Base-by-base conservation (phyloP, 2,888 invertebrate species). In the Eristalis tenax region DNA sequence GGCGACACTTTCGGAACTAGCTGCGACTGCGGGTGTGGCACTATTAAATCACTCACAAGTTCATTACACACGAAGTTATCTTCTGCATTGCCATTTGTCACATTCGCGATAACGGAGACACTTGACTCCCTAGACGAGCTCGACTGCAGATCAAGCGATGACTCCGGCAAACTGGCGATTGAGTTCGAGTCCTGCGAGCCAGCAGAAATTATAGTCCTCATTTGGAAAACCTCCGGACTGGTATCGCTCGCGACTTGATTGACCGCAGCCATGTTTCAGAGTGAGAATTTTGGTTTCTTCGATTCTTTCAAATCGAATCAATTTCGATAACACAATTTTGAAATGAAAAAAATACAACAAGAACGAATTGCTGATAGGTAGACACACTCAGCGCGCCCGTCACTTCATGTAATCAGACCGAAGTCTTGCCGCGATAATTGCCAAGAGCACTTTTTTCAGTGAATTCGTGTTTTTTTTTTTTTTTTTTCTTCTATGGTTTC, bases 211-310 rank as follows among this genome's bases (percentile, higher is more conserved):
- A 50, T 18, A 18, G 50, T 50, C 50, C 18, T 77, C 63, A 22
- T 50, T 59, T 81, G 63, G 43, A 81, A 74, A 50, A 65, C 11
- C 32, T 85, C 64, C 50, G 22, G 0, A 68, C n/a, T 69, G 59
- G 22, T 4, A 8, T 82, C 78, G 18, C 61, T 78, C n/a, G 38
- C 65, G 74, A 78, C 86, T 86, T 83, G 86, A 82, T 69, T 77
- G 85, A 82, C 57, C 38, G 82, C 59, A 78, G 75, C 57, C 86
- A 82, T 86, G 59, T 68, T 40, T 15, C 64, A 65, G 38, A 38
- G 40, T 26, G 50, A 59, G 26, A 70, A 28, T 69, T 40, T 71
- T 8, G 22, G 35, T 40, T 15, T 50, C 50, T 18, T 43, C 5
- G 0, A 26, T 28, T 69, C 32, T 40, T 15, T 28, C 50, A 35